phyloP scores from a whole-genome alignment of 1,140 invertebrate species.

The Drosophila nigrodunni region DNA sequence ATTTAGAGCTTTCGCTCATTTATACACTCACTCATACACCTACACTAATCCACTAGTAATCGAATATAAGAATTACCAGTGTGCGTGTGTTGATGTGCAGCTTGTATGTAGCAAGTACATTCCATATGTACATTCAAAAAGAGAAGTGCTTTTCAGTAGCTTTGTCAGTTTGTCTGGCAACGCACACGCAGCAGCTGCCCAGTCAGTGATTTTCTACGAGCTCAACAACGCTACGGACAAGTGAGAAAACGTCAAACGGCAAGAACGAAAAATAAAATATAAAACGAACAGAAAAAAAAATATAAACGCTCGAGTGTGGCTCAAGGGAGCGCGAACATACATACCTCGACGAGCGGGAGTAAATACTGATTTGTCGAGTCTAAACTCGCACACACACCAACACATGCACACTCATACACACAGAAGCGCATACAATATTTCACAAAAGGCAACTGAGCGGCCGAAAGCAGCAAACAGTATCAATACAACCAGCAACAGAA shows the following conservation, averaged over 20 bases:
- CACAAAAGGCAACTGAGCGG: slow-evolving; percentile 43
- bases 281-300: slow-evolving; percentile 54
- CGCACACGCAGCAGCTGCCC: slow-evolving; percentile 52
- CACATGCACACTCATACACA: slow-evolving; percentile 6
- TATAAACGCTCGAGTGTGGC: slow-evolving; percentile 23
- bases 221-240: slow-evolving; percentile 10
- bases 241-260: slow-evolving; percentile 27
- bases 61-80: background rate
- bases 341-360: slow-evolving; percentile 20
- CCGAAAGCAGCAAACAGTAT: slow-evolving; percentile 43
- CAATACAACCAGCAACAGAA: slow-evolving; percentile 44
- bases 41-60: background rate
- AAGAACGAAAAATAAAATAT: slow-evolving; percentile 18
- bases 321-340: slow-evolving; percentile 32
- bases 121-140: background rate
- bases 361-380: slow-evolving; percentile 34
- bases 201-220: slow-evolving; percentile 51
- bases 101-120: background rate
- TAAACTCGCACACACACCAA: background rate
- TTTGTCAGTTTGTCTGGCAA: slow-evolving; percentile 21
- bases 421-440: slow-evolving; percentile 17
- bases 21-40: slow-evolving; percentile 13
- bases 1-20: slow-evolving; percentile 34
- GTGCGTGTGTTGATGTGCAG: slow-evolving; percentile 16
- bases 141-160: slow-evolving; percentile 3